A percentile compares a stretch with the other conserved stretches of the same genome.
These are phyloP conservation scores for Vicugna pacos DNA, from an alignment of 2,113 vertebrate species.

Conservation along the genomic window DNA sequence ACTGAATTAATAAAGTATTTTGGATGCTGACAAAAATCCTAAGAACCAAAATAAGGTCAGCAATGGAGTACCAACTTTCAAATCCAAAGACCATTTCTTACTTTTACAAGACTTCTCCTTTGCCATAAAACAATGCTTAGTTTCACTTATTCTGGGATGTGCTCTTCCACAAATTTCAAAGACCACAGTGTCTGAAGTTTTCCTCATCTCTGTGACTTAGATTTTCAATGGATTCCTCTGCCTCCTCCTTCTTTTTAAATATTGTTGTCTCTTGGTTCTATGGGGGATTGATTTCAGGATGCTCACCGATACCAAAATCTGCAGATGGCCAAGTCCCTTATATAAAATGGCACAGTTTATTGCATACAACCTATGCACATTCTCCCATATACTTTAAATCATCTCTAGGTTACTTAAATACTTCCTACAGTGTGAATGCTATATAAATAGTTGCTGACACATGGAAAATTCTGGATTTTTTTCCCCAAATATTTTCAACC, in stretches of 20 bases:
- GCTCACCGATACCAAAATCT: not conserved
- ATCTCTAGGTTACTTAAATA: not conserved
- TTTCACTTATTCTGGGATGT: not conserved
- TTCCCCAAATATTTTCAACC: not conserved
- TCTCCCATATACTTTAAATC: not conserved
- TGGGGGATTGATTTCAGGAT: not conserved
- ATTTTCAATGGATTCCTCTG: not conserved
- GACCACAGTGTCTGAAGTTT: not conserved
- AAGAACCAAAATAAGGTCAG: conserved; percentile 38
- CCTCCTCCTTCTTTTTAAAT: not conserved
- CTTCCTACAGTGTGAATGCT: not conserved
- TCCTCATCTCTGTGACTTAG: not conserved
- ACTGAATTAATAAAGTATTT: not conserved
- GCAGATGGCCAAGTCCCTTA: not conserved
- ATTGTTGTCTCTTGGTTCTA: no score
- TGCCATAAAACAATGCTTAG: not conserved
- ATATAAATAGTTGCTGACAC: not conserved
- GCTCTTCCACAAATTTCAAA: not conserved
- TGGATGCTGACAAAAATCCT: not conserved
- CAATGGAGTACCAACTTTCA: not conserved
- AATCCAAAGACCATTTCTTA: not conserved
- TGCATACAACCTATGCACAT: no score
- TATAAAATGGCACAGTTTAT: not conserved
- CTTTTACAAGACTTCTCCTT: not conserved
- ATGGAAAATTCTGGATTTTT: not conserved